Conservation (phyloP, 2,888 invertebrate genomes). For the Rotaria socialis region DNA sequence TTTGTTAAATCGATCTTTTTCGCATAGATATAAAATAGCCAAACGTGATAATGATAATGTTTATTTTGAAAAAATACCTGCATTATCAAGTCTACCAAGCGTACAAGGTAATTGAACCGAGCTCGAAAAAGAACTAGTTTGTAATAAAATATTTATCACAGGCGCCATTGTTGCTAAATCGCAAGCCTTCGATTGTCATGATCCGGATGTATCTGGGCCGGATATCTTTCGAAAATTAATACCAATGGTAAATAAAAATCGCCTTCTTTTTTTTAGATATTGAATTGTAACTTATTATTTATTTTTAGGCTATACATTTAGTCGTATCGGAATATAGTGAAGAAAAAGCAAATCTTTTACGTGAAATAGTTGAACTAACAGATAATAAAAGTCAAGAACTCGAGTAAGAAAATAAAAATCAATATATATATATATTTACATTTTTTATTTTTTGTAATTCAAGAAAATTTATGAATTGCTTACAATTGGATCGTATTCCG, state of each 20-base stretch:
- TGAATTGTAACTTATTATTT: background rate
- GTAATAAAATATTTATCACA: slow-evolving; percentile 63
- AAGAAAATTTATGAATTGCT: slow-evolving; percentile 45
- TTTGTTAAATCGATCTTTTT: background rate
- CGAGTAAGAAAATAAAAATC: slow-evolving; percentile 58
- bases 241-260: slow-evolving; percentile 75
- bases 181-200: slow-evolving; percentile 78
- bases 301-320: background rate
- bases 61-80: slow-evolving; percentile 88
- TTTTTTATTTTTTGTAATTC: background rate
- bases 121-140: background rate
- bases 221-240: slow-evolving; percentile 80
- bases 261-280: background rate
- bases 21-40: slow-evolving; percentile 70
- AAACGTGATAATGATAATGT: slow-evolving; percentile 95
- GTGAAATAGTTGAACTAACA: slow-evolving; percentile 71
- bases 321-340: slow-evolving; percentile 66
- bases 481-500: slow-evolving; percentile 50
- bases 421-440: background rate
- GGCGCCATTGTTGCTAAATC: slow-evolving; percentile 89
- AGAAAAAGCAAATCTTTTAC: slow-evolving; percentile 82
- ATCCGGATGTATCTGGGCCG: slow-evolving; percentile 74
- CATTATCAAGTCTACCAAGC: slow-evolving; percentile 70
- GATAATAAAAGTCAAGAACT: slow-evolving; percentile 79
- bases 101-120: background rate